Conservation (phyloP, 2,113 vertebrate genomes). For the Alligator sinensis region DNA sequence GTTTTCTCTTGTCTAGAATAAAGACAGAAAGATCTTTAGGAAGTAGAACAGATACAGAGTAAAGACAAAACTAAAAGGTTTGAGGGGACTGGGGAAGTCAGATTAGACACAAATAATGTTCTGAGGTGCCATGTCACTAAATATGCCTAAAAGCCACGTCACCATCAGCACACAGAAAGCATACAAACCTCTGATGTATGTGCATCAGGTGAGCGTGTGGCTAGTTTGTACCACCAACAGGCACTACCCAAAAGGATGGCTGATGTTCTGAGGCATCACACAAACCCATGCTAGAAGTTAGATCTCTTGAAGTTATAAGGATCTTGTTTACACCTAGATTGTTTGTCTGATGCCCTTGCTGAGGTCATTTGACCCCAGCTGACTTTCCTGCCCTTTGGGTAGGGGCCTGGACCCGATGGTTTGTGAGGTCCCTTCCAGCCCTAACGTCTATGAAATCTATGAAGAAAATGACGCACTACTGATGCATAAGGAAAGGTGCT, state of each 20-base stretch:
- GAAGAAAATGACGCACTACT: background rate
- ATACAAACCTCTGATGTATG: background rate
- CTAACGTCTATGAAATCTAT: too few relatives aligned
- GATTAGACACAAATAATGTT: background rate
- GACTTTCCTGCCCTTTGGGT: too few relatives aligned
- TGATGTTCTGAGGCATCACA: background rate
- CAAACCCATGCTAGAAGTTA: too few relatives aligned
- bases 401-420: background rate
- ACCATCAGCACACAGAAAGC: background rate
- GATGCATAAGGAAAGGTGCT: background rate
- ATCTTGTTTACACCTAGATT: background rate
- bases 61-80: background rate
- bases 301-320: background rate
- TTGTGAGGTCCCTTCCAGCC: too few relatives aligned
- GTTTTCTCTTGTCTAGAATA: slow-evolving; percentile 77
- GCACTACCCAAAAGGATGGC: background rate
- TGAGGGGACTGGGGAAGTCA: background rate
- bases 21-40: background rate
- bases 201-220: background rate
- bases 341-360: background rate
- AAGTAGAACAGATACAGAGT: background rate
- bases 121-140: background rate
- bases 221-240: background rate
- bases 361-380: too few relatives aligned
- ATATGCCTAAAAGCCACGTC: background rate